Base-by-base conservation (phyloP, 2,888 invertebrate genomes). In the Escarpia spicata region DNA sequence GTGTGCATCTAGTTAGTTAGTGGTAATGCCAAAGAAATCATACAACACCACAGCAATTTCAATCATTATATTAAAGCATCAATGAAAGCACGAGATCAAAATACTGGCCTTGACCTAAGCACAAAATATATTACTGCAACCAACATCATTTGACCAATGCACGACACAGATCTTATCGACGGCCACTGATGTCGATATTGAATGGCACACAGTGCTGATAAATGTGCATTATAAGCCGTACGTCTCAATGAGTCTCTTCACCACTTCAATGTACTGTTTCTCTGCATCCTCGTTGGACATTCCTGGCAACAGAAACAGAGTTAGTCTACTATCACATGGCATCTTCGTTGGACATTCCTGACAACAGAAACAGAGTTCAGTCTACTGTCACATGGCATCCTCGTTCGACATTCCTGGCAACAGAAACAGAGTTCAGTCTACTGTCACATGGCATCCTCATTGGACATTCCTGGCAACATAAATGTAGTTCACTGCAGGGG, bases 321-420 rank as follows among this genome's bases (percentile, higher is more conserved):
- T 52, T 52, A 52, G 1, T 52, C 10, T 52, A 4, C 52, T 52
- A 0, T 52, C 52, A 52, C 52, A 1, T 52, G 52, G 52, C 0
- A 12, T 52, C 52, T 1, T 52, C 52, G 9, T 52, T 52, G 52
- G 52, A 52, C 52, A 3, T 52, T 52, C 52, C 52, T 52, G 52
- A 1, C 52, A 52, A 52, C 52, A 52, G 9, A 52, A 52, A 52
- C 52, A 52, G 0, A 52, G 52, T 3, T 43, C 93, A 6, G 94
- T 91, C 91, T 94, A 94, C 91, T 93, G 91, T 58, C 89, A 92
- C 90, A 93, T 92, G 6, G 94, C 93, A 75, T 92, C 93, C 6
- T 93, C 94, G 52, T 93, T 93, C 15, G 93, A 15, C 92, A 93
- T 52, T 12, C 94, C 94, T 94, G 90, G 9, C 91, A 92, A 52